Evolutionary conservation across 2,797 vertebrate genomes (phyloP), one percentile per base, ranked within the genome.

Genomic region (Sebastes vulpes): DNA sequence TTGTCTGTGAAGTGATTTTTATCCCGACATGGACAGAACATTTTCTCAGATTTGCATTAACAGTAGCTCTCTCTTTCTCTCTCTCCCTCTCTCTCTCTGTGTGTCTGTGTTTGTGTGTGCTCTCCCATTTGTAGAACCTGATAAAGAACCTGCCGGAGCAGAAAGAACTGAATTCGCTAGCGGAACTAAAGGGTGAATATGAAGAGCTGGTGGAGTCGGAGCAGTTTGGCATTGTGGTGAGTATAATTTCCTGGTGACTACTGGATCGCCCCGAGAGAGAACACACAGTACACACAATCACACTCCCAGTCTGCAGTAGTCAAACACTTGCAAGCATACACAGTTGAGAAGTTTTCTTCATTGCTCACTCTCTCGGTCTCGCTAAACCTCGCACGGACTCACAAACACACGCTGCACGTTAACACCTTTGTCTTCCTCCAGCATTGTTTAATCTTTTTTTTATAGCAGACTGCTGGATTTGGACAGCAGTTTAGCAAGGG

Each of bases 141-240:
- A 96, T 99, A 91, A 99, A 99, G 95, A 97, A 99, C 93, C 97
- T 99, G 75, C 98, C 98, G 42, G 98, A 99, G 86, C 98, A 98
- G 95, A 98, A 98, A 81, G 96, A 98, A 79, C 97, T 99, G 88
- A 97, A 88, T 90, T 94, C 97, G 76, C 96, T 99, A 88, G 97
- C 97, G 0, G 96, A 98, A 92, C 95, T 99, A 83, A 98, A 97
- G 95, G 95, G 93, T 74, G 98, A 99, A 86, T 99, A 99, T 67
- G 95, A 98, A 18, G 97, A 99, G 89, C 97, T 99, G 6, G 97
- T 98, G 75, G 98, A 99, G 81, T 96, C 98, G 1, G 98, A 99
- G 87, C 98, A 99, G 54, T 99, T 99, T 95, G 97, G 97, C 93
- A 97, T 99, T 89, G 98, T 99, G 97, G 99, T 99, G 96, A 87